Conservation (phyloP, 1,140 invertebrate genomes). For the Elymnias hypermnestra region DNA sequence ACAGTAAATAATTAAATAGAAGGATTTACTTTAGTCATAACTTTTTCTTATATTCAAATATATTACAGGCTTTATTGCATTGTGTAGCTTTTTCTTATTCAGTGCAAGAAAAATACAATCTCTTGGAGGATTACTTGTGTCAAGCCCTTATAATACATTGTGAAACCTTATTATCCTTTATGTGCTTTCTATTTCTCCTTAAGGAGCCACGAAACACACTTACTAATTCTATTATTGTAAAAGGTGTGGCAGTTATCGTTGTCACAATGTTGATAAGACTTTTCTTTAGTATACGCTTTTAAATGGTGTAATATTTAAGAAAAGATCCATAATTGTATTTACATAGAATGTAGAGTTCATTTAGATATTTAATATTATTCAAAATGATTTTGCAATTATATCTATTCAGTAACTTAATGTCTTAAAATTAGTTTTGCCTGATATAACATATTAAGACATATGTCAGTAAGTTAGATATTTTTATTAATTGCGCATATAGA, state of each 20-base stretch:
- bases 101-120: not conserved
- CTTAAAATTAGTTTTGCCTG: too few species aligned
- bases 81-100: too few species aligned
- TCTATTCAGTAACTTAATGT: too few species aligned
- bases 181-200: slow-evolving; percentile 10
- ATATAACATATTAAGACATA: too few species aligned
- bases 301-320: slow-evolving; percentile 9
- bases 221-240: slow-evolving; percentile 21
- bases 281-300: slow-evolving; percentile 11
- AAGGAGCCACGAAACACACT: slow-evolving; percentile 10
- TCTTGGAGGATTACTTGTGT: slow-evolving; percentile 7
- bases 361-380: not conserved
- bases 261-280: slow-evolving; percentile 30
- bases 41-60: too few species aligned
- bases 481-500: too few species aligned
- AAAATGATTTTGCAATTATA: too few species aligned
- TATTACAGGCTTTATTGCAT: too few species aligned
- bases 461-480: too few species aligned
- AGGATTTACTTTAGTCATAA: too few species aligned
- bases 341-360: not conserved
- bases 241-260: slow-evolving; percentile 24
- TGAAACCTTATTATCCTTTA: slow-evolving; percentile 13
- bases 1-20: too few species aligned
- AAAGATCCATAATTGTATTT: slow-evolving; percentile 7
- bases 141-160: slow-evolving; percentile 9